phyloP scores from a whole-genome alignment of 2,888 invertebrate species.

The Ectemnius lituratus region DNA sequence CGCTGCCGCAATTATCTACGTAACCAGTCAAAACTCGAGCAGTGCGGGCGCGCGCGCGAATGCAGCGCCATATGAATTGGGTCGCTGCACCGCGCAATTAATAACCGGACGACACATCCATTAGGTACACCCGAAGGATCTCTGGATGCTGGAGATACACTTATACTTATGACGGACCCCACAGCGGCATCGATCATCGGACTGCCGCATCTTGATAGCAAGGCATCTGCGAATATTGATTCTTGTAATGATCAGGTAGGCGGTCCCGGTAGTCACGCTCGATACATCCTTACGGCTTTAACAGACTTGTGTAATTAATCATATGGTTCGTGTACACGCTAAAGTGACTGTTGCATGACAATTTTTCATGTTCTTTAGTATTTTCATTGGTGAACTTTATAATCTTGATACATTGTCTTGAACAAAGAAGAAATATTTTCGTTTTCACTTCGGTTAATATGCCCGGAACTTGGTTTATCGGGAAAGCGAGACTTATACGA shows the following conservation, averaged over 20 bases:
- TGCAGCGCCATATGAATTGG: constrained; percentile 45
- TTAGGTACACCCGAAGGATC: constrained; percentile 38
- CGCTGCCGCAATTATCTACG: constrained; percentile 53
- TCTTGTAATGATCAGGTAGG: constrained; percentile 20
- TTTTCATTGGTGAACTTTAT: no score
- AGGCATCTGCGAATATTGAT: constrained; percentile 42
- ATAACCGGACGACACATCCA: constrained; percentile 60
- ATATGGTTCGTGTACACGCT: no score
- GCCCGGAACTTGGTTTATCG: no score
- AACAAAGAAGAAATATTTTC: no score
- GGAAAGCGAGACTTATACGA: no score
- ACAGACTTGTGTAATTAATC: no score
- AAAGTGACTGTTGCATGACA: no score
- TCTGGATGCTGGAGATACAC: constrained; percentile 3
- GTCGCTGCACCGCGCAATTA: constrained; percentile 57
- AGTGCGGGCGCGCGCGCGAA: constrained; percentile 35
- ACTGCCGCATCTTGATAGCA: constrained; percentile 41
- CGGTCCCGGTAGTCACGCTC: no score
- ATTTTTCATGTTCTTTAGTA: no score
- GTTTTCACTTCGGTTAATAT: no score
- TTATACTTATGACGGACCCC: constrained; percentile 20
- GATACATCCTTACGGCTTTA: no score
- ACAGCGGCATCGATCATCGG: constrained; percentile 34
- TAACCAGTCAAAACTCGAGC: constrained; percentile 55
- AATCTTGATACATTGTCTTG: no score